These are phyloP conservation scores for Semaprochilodus insignis DNA, from an alignment of 2,797 vertebrate species.

Conservation along the genomic window DNA sequence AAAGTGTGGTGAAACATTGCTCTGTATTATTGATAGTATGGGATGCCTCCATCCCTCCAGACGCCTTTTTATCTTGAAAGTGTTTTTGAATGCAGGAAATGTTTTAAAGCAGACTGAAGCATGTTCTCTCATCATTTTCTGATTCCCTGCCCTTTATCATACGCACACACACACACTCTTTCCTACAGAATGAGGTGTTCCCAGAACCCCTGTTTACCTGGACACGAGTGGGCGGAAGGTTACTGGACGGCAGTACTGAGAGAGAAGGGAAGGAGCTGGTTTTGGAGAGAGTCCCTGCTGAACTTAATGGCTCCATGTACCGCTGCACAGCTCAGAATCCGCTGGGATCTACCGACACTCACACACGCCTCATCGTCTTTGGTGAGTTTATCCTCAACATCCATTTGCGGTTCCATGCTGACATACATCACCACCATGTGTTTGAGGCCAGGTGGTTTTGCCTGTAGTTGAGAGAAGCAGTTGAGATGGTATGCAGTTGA, in stretches of 20 bases:
- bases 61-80: conserved; percentile 64
- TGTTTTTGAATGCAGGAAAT: background rate
- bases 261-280: conserved; percentile 90
- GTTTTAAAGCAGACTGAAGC: conserved; percentile 55
- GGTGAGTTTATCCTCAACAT: conserved; percentile 75
- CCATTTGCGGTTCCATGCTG: too few relatives aligned
- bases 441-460: too few relatives aligned
- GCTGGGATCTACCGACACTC: conserved; percentile 95
- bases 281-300: conserved; percentile 91
- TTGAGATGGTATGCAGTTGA: too few relatives aligned
- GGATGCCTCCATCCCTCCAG: conserved; percentile 4
- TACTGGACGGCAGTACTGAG: conserved; percentile 91
- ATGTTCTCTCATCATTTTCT: conserved; percentile 48
- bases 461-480: too few relatives aligned
- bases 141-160: conserved; percentile 24
- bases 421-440: too few relatives aligned
- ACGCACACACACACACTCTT: conserved; percentile 3
- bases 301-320: conserved; percentile 98
- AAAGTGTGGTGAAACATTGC: conserved; percentile 64
- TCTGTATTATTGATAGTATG: conserved; percentile 71
- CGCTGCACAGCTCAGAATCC: conserved; percentile 98
- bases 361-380: conserved; percentile 97
- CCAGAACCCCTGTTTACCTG: conserved; percentile 96
- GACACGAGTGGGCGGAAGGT: conserved; percentile 92
- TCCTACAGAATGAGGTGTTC: conserved; percentile 91